Evolutionary conservation across 2,888 invertebrate genomes (phyloP).

Genomic region (Drosophila affinis): DNA sequence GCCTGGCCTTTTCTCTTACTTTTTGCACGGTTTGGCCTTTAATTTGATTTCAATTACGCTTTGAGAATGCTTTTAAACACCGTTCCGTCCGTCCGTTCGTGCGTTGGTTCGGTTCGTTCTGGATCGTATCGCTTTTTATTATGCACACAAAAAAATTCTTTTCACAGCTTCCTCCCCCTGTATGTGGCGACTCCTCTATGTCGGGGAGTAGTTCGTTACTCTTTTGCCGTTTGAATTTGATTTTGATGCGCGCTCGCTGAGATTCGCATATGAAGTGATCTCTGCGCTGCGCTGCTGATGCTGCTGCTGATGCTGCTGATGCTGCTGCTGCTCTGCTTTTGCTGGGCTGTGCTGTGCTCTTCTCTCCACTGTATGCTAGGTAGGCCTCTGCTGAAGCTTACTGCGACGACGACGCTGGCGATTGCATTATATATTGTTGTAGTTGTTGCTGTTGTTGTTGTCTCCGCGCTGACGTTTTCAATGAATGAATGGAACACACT

Average conservation of each 20-base stretch:
- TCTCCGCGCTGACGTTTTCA: slow-evolving; percentile 55
- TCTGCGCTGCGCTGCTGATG: slow-evolving; percentile 48
- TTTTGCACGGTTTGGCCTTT: slow-evolving; percentile 55
- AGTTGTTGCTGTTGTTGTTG: slow-evolving; percentile 6
- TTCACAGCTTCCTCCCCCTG: slow-evolving; percentile 44
- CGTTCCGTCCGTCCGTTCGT: slow-evolving; percentile 19
- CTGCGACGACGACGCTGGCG: slow-evolving; percentile 51
- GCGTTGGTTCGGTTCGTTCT: not conserved
- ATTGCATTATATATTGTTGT: slow-evolving; percentile 63
- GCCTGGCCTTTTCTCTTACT: slow-evolving; percentile 40
- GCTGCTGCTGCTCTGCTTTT: slow-evolving; percentile 28
- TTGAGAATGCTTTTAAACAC: slow-evolving; percentile 62
- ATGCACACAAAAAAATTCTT: slow-evolving; percentile 65
- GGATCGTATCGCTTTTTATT: slow-evolving; percentile 33
- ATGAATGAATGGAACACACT: slow-evolving; percentile 64
- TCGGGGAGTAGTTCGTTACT: slow-evolving; percentile 52
- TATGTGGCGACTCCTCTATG: not conserved
- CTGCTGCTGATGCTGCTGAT: slow-evolving; percentile 24
- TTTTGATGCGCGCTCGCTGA: slow-evolving; percentile 75
- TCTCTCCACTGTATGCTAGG: slow-evolving; percentile 7
- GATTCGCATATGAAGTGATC: slow-evolving; percentile 78
- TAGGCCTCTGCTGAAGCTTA: slow-evolving; percentile 42
- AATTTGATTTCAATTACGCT: slow-evolving; percentile 79
- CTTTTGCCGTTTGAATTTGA: slow-evolving; percentile 64
- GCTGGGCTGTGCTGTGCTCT: not conserved